Percentiles rank a stretch among this genome's conserved stretches.
Evolutionary conservation across 2,888 invertebrate genomes (phyloP).

Genomic region (Endomychus coccineus): DNA sequence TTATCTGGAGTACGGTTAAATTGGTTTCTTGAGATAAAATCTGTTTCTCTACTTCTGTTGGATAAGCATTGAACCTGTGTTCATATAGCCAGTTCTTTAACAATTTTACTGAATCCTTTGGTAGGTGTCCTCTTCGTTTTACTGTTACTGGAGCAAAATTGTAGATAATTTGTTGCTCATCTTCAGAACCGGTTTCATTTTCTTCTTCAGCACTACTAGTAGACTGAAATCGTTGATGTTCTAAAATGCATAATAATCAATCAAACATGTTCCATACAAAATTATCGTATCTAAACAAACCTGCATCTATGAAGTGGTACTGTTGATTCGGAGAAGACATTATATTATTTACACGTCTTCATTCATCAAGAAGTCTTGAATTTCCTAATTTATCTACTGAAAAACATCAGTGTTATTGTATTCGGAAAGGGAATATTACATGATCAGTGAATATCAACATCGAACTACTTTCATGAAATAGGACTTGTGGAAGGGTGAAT

Average conservation of each 20-base stretch:
- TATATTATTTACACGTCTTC: too few relatives aligned
- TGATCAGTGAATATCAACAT: too few relatives aligned
- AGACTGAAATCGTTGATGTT: conserved; percentile 29
- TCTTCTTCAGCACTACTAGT: conserved; percentile 35
- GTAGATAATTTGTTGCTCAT: conserved; percentile 31
- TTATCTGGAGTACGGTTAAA: conserved; percentile 41
- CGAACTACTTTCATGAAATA: too few relatives aligned
- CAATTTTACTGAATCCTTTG: conserved; percentile 41
- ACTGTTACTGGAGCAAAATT: conserved; percentile 26
- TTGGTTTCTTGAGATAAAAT: conserved; percentile 41
- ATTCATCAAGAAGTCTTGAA: too few relatives aligned
- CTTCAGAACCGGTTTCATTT: conserved; percentile 32
- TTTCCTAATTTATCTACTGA: too few relatives aligned
- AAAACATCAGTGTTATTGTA: too few relatives aligned
- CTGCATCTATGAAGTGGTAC: conserved; percentile 11
- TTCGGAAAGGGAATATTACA: too few relatives aligned
- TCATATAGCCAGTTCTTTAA: conserved; percentile 43
- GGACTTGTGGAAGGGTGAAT: too few relatives aligned
- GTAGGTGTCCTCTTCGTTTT: conserved; percentile 39
- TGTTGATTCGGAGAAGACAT: conserved; percentile 12
- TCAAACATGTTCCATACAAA: background rate
- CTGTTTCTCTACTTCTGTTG: conserved; percentile 43
- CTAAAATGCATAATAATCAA: conserved; percentile 11
- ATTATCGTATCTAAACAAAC: background rate
- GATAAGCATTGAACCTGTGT: conserved; percentile 43